Evolutionary conservation across 2,113 vertebrate genomes (phyloP), one percentile per base, ranked within the genome.

Genomic region (Mohoua ochrocephala): DNA sequence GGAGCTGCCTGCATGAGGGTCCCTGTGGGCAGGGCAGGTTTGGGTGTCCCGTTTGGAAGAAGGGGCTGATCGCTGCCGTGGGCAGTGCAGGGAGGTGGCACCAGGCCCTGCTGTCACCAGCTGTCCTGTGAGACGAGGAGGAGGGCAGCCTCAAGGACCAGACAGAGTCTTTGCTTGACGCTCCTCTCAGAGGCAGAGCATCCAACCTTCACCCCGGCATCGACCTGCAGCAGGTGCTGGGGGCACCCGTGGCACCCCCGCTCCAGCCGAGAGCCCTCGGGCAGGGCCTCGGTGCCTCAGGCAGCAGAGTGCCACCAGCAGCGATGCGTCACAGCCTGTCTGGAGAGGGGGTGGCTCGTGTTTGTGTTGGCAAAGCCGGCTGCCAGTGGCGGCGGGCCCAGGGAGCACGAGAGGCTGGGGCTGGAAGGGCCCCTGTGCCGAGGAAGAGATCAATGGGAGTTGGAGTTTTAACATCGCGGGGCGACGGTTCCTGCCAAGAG

Each of bases 381-480:
- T 56, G 76, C 17, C 5, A 37, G 54, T 84, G 91, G 91, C 57
- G 2, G 33, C 27, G 5, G 47, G 91, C 86, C 91, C 94, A 54
- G 94, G 31, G 91, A 88, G 91, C 89, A 95, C 35, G 20, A 91
- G 86, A 88, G 83, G 74, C 73, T 23, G 60, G 67, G 30, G 47
- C 65, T 47, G 88, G 77, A 61, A 81, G 42, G 64, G 81, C 50
- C 94, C 78, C 94, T 59, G 47, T 41, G 74, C 91, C 0, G 47
- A 70, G 84, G 78, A 50, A 14, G 73, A 82, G 77, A 80, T 94
- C 87, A 53, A 69, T 74, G 73, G 73, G 53, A 74, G 30, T 7
- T 50, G 82, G 81, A 91, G 60, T 24, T 56, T 84, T 18, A 16
- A n/a, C 69, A 10, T n/a, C 6, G 0, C 80, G 7, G 63, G 31